Evolutionary conservation across 2,888 invertebrate genomes (phyloP), one percentile per base, ranked within the genome.

Genomic region (Leptothorax acervorum): DNA sequence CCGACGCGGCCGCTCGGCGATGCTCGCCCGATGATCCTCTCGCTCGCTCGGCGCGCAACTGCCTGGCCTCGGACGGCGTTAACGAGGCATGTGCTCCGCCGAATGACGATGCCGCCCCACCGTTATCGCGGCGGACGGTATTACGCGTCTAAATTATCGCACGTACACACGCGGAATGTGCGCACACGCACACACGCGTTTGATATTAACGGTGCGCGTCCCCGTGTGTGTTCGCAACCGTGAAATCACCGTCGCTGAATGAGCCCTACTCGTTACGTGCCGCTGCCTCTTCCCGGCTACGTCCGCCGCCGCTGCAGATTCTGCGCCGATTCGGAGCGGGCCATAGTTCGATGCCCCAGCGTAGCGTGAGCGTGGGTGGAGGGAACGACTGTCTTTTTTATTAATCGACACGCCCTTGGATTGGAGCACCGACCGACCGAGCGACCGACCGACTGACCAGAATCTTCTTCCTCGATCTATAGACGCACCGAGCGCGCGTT

Each of bases 361-460:
- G 23, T 23, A 23, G 23, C 23, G 23, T 23, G 23, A 23, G 23
- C 23, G 87, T 83, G 62, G 82, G 82, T 65, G 55, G 60, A 76
- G 45, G 23, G 28, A 55, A 39, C 42, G n/a, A 42, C 15, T 53
- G 35, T 51, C 62, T 35, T 48, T 68, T 48, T 23, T 23, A 23
- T 23, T 53, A 55, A 35, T 75, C 84, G 89, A 86, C 90, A 90
- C 90, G 88, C 90, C 90, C 88, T 88, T 86, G 84, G 35, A 35
- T 35, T 35, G 35, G 86, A 83, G 75, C 85, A 68, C 81, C 71
- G 83, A 48, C 48, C 48, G 48, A 74, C 81, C 71, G 83, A 48
- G 15, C 48, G 48, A 74, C 87, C 74, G 31, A 83, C 62, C 76
- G 51, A 79, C 12, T 15, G 71, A 53, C 23, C 48, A 42, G 12